phyloP scores from a whole-genome alignment of 2,888 invertebrate species.

The Brachylomia viminalis region DNA sequence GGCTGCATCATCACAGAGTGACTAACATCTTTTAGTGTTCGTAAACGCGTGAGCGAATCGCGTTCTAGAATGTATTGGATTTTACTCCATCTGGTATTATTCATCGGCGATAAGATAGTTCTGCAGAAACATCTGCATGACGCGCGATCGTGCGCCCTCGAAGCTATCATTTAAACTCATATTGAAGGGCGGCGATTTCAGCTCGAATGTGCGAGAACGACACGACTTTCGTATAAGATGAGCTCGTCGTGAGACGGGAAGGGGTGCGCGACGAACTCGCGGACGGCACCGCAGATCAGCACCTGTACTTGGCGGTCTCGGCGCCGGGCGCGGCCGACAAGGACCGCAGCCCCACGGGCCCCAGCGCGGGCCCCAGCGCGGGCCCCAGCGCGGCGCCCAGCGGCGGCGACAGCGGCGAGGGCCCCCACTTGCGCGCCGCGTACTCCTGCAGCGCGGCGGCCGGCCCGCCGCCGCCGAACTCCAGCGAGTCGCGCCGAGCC shows the following conservation, averaged over 20 bases:
- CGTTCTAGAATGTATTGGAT: constrained; percentile 27
- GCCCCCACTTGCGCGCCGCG: constrained; percentile 91
- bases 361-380: constrained; percentile 91
- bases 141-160: constrained; percentile 13
- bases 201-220: background rate
- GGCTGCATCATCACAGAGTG: constrained; percentile 33
- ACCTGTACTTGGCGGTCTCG: constrained; percentile 95
- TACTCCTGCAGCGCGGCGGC: constrained; percentile 87
- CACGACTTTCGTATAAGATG: constrained; percentile 25
- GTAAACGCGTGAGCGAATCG: constrained; percentile 14
- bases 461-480: constrained; percentile 88
- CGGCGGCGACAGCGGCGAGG: constrained; percentile 93
- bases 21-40: constrained; percentile 27
- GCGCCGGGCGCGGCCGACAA: constrained; percentile 96
- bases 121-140: constrained; percentile 22
- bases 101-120: constrained; percentile 37
- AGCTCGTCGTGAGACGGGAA: background rate
- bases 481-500: constrained; percentile 90
- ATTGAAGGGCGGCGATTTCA: background rate
- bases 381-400: constrained; percentile 92
- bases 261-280: constrained; percentile 18
- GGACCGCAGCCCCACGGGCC: constrained; percentile 92
- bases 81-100: constrained; percentile 27
- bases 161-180: constrained; percentile 6
- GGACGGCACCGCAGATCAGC: constrained; percentile 57